Percentiles rank a stretch among this genome's conserved stretches.
Evolutionary conservation across 2,113 vertebrate genomes (phyloP).

Genomic region (Myotis lucifugus): DNA sequence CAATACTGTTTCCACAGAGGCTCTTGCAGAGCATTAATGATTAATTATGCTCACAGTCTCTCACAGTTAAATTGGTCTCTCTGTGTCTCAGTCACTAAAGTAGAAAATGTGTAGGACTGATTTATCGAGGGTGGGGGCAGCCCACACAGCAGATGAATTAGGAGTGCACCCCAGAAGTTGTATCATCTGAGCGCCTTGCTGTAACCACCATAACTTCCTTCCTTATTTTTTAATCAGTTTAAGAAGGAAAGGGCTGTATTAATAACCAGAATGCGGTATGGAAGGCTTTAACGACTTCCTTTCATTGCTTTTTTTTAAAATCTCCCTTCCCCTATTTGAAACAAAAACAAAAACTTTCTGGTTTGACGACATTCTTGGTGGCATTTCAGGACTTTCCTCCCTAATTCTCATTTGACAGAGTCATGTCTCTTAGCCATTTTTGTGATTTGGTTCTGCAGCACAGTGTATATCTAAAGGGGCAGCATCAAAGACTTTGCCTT

Average conservation of each 20-base stretch:
- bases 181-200: not conserved
- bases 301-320: not conserved
- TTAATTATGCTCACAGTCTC: not conserved
- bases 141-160: not conserved
- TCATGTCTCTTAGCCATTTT: not conserved
- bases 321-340: constrained; percentile 17
- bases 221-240: constrained; percentile 52
- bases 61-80: not conserved
- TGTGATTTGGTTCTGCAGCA: not conserved
- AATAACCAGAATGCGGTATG: not conserved
- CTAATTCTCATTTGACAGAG: not conserved
- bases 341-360: constrained; percentile 29
- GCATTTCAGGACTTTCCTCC: constrained; percentile 20
- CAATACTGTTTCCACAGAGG: not conserved
- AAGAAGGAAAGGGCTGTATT: constrained; percentile 1
- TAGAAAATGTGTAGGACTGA: not conserved
- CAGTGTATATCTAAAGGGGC: not conserved
- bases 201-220: constrained; percentile 43
- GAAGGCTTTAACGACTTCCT: constrained; percentile 51
- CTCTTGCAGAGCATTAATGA: not conserved
- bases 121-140: not conserved
- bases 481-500: not conserved
- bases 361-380: not conserved
- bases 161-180: not conserved
- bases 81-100: not conserved